Percentiles rank a stretch among this genome's conserved stretches.
Evolutionary conservation across 1,140 invertebrate species (phyloP).

Genomic region (Microplitis mediator): DNA sequence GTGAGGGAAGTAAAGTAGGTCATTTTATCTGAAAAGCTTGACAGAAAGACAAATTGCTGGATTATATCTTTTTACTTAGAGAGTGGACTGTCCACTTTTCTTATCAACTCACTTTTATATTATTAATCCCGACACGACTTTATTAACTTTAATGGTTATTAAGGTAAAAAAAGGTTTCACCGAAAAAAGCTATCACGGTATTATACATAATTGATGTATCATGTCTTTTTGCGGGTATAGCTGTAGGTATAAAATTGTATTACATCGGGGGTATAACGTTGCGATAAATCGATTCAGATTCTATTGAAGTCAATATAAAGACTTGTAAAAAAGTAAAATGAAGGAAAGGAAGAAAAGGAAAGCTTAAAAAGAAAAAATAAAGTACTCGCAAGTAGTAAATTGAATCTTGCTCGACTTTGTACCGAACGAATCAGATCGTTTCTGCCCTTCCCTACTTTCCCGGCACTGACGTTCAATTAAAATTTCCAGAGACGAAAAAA

Average conservation of each 20-base stretch:
- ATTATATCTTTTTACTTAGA: conserved; percentile 1
- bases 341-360: background rate
- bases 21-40: conserved; percentile 9
- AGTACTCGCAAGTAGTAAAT: conserved; percentile 18
- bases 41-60: conserved; percentile 2
- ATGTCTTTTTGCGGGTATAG: too few relatives aligned
- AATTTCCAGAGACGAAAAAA: conserved; percentile 24
- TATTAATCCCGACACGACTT: too few relatives aligned
- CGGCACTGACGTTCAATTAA: conserved; percentile 28
- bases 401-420: conserved; percentile 26
- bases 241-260: too few relatives aligned
- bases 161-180: too few relatives aligned
- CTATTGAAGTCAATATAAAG: too few relatives aligned
- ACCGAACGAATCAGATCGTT: conserved; percentile 20
- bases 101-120: background rate
- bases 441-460: background rate
- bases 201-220: too few relatives aligned
- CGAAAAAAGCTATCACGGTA: too few relatives aligned
- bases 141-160: too few relatives aligned
- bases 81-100: background rate
- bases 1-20: background rate
- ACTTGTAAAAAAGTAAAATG: background rate
- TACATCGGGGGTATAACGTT: too few relatives aligned
- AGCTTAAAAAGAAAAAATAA: conserved; percentile 3
- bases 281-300: too few relatives aligned